phyloP scores from a whole-genome alignment of 2,797 vertebrate genomes.

The Petrocephalus sullivani region DNA sequence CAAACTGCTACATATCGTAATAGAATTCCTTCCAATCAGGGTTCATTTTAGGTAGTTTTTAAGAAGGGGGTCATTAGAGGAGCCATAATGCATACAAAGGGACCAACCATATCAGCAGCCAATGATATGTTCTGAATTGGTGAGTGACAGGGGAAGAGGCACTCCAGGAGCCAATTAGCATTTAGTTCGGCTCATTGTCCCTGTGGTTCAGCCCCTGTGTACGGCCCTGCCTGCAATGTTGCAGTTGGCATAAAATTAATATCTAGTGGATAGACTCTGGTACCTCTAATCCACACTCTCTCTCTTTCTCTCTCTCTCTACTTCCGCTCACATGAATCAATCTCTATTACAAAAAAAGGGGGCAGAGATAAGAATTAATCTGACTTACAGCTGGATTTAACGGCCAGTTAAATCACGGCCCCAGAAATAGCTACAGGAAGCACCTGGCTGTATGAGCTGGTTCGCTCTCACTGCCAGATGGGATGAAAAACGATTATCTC shows the following conservation, averaged over 20 bases:
- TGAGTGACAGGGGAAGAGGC: neutral
- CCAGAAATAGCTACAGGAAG: conserved; percentile 3
- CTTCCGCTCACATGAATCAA: conserved; percentile 4
- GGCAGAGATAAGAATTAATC: conserved; percentile 8
- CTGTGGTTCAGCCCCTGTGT: neutral
- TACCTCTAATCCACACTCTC: neutral
- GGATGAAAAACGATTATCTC: conserved; percentile 6
- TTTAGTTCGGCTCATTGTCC: neutral
- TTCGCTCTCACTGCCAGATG: neutral
- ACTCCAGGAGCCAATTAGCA: neutral
- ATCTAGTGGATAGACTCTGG: neutral
- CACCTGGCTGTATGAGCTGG: neutral
- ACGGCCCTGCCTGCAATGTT: neutral
- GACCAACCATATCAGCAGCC: neutral
- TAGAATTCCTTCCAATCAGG: too few relatives aligned
- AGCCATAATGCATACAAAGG: neutral
- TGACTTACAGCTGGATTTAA: neutral
- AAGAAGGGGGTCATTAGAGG: neutral
- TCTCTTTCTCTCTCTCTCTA: neutral
- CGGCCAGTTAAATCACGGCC: neutral
- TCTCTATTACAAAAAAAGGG: conserved; percentile 3
- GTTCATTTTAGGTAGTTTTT: neutral
- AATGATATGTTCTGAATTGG: neutral
- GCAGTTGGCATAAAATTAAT: neutral
- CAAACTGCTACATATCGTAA: too few relatives aligned